Evolutionary conservation across 2,888 invertebrate species (phyloP).

Genomic region (Urechis unicinctus): DNA sequence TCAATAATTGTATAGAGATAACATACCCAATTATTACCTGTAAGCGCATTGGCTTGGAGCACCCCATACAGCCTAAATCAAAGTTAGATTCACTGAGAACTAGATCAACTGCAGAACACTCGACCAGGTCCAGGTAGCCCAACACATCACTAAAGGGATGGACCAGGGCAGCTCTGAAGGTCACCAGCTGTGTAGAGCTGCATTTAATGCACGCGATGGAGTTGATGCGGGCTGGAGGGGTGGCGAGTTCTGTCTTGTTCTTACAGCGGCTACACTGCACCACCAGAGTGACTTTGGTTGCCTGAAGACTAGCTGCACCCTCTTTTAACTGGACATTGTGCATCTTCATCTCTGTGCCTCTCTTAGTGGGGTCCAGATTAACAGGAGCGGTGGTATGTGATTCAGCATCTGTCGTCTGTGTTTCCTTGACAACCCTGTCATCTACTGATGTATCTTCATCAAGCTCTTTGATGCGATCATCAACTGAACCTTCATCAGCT

Average conservation of each 20-base stretch:
- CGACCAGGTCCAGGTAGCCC: slow-evolving; percentile 47
- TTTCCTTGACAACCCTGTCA: slow-evolving; percentile 10
- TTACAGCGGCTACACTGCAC: slow-evolving; percentile 43
- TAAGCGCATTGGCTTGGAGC: slow-evolving; percentile 39
- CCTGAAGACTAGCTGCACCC: slow-evolving; percentile 57
- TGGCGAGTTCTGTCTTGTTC: slow-evolving; percentile 31
- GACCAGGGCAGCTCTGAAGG: slow-evolving; percentile 37
- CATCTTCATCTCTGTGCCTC: slow-evolving; percentile 45
- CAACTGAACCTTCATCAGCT: slow-evolving; percentile 6
- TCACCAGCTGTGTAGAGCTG: slow-evolving; percentile 29
- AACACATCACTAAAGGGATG: slow-evolving; percentile 42
- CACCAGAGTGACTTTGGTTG: slow-evolving; percentile 32
- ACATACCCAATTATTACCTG: slow-evolving; percentile 31
- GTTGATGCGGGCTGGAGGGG: slow-evolving; percentile 30
- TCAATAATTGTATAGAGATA: too few species aligned
- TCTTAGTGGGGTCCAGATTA: slow-evolving; percentile 12
- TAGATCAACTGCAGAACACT: slow-evolving; percentile 45
- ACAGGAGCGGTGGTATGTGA: not conserved
- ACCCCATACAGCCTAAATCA: slow-evolving; percentile 44
- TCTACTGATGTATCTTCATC: slow-evolving; percentile 16
- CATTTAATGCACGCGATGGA: slow-evolving; percentile 40
- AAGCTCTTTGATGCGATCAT: slow-evolving; percentile 10
- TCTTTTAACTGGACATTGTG: slow-evolving; percentile 66
- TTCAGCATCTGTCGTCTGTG: not conserved
- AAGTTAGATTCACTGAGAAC: slow-evolving; percentile 43